Evolutionary conservation across 2,797 vertebrate genomes (phyloP).

Genomic region (Agapornis canus): DNA sequence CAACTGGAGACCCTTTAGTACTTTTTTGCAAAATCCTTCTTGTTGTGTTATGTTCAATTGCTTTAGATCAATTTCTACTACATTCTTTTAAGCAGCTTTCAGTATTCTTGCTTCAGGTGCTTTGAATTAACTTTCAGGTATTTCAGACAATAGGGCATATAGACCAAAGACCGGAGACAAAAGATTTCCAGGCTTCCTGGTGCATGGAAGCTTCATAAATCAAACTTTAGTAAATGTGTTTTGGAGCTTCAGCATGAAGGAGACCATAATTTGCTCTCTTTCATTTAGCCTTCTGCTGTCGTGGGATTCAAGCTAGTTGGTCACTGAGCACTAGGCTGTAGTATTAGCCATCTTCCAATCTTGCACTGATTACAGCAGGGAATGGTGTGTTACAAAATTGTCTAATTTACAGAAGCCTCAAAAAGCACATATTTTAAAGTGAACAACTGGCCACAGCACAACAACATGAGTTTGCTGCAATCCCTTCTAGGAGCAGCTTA

Average conservation of each 20-base stretch:
- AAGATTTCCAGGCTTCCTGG: neutral
- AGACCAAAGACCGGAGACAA: neutral
- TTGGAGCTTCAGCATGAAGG: neutral
- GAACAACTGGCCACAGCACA: neutral
- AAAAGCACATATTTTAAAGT: neutral
- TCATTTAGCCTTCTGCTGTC: neutral
- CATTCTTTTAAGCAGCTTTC: neutral
- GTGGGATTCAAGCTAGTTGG: neutral
- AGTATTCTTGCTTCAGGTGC: neutral
- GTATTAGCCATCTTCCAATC: neutral
- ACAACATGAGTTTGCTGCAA: neutral
- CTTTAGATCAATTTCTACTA: neutral
- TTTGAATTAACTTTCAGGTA: neutral
- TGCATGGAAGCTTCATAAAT: neutral
- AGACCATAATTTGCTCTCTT: neutral
- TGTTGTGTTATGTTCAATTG: neutral
- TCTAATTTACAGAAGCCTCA: neutral
- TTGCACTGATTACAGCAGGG: neutral
- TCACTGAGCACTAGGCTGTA: neutral
- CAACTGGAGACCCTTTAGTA: neutral
- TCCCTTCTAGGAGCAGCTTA: neutral
- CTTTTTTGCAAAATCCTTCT: neutral
- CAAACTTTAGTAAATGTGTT: neutral
- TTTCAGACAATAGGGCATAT: neutral
- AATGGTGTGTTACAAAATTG: neutral